Conservation (phyloP, 2,797 vertebrate genomes). For the Fistularia tabacaria region DNA sequence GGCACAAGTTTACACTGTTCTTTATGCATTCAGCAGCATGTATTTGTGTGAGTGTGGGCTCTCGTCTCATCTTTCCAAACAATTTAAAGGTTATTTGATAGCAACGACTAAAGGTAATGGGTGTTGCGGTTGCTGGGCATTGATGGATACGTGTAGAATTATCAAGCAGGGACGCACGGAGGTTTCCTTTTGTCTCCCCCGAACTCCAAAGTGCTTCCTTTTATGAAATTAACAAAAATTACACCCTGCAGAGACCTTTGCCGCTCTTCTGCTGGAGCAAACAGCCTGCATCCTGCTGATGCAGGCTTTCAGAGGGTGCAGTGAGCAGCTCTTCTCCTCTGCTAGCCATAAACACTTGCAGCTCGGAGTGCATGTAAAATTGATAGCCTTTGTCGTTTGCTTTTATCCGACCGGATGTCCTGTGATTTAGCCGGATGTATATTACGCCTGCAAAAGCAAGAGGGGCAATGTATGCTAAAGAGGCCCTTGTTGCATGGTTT, state of each 20-base stretch:
- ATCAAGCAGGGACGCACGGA: slow-evolving; percentile 71
- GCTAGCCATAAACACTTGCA: slow-evolving; percentile 61
- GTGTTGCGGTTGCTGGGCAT: slow-evolving; percentile 75
- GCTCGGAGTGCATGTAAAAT: slow-evolving; percentile 64
- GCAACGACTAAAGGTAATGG: slow-evolving; percentile 96
- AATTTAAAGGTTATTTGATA: slow-evolving; percentile 99
- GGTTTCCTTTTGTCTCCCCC: too few relatives aligned
- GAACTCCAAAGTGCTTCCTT: too few relatives aligned
- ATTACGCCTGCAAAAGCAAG: neutral
- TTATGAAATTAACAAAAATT: slow-evolving; percentile 12
- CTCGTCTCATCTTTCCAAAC: slow-evolving; percentile 98
- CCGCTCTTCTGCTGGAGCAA: slow-evolving; percentile 20
- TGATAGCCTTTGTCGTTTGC: slow-evolving; percentile 36
- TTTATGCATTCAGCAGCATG: slow-evolving; percentile 26
- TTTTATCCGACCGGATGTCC: slow-evolving; percentile 38
- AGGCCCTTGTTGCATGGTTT: neutral
- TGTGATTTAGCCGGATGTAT: slow-evolving; percentile 52
- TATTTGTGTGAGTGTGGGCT: slow-evolving; percentile 87
- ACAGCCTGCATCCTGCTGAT: neutral
- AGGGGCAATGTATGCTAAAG: too few relatives aligned
- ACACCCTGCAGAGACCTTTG: neutral
- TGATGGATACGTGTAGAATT: slow-evolving; percentile 48
- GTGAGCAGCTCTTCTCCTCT: slow-evolving; percentile 65
- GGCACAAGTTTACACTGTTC: too few relatives aligned
- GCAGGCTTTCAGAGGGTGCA: slow-evolving; percentile 27